Base-by-base conservation (phyloP, 2,888 invertebrate species). In the Drosophila bunnanda region DNA sequence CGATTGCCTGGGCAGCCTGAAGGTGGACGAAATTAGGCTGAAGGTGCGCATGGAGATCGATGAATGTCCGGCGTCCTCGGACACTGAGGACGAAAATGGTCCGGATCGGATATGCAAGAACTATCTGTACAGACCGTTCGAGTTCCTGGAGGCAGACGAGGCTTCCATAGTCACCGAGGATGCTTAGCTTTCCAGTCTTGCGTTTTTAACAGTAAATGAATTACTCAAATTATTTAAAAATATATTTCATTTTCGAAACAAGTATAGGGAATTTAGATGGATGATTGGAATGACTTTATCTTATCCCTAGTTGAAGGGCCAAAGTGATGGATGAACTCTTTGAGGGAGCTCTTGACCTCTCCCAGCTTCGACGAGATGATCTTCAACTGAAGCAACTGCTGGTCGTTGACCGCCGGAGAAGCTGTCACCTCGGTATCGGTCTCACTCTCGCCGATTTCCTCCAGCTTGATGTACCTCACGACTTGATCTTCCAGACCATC, bases 1-100 rank as follows among this genome's bases (percentile, higher is more conserved):
- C 79, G 93, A 93, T 74, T 90, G 90, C n/a, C 78, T 93, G 38
- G 66, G 75, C 6, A 17, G 17, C 12, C 13, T 73, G 17, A 22
- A 39, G 1, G 22, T 75, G n/a, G 38, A 50, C 4, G 12, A 39
- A 10, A 1, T 25, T 1, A 50, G 39, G 50, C n/a, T 34, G 46
- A 28, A 32, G 0, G 32, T 32, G 0, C 0, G 4, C 6, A 32
- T 12, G 20, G 20, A 3, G 36, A 10, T 0, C 2, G 22, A 15
- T 1, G 30, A 13, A 9, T 43, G 7, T 13, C 17, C 20, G 6
- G 17, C 8, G 15, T 36, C 41, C 17, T 48, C 64, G 1, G 73
- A 73, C 4, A 4, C 13, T 4, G 44, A 34, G 0, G 74, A 74
- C 12, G 38, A 46, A 0, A 39, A 61, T 15, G 53, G 57, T n/a